These are phyloP conservation scores for Mycalesis mineus DNA, from an alignment of 2,888 invertebrate genomes.

Conservation along the genomic window DNA sequence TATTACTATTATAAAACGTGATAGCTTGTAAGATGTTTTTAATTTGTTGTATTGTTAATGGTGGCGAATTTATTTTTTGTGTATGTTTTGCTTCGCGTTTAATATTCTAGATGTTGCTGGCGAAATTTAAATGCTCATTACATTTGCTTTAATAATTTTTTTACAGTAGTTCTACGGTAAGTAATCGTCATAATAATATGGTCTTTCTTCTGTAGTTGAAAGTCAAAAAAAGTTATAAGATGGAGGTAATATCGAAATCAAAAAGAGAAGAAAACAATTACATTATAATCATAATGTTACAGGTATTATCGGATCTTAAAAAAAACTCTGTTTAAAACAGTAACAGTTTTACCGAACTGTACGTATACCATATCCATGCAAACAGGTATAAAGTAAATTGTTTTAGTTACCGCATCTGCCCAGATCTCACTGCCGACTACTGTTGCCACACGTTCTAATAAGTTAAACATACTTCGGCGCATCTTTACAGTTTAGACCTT, in stretches of 20 bases:
- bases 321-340: not conserved
- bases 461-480: conserved; percentile 54
- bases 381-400: conserved; percentile 28
- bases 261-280: not conserved
- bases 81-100: conserved; percentile 5
- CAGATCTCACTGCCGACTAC: conserved; percentile 29
- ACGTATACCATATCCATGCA: not conserved
- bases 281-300: not conserved
- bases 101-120: not conserved
- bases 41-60: not conserved
- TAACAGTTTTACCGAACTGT: conserved; percentile 5
- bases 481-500: conserved; percentile 55
- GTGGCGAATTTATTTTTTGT: conserved; percentile 6
- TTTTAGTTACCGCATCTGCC: conserved; percentile 32
- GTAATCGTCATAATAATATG: no score
- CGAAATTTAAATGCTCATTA: conserved; percentile 1
- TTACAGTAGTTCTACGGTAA: not conserved
- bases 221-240: no score
- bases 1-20: no score
- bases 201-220: no score
- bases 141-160: not conserved
- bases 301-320: not conserved
- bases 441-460: conserved; percentile 43
- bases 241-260: no score
- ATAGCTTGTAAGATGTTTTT: no score